Evolutionary conservation across 2,113 vertebrate species (phyloP).

Genomic region (Euleptes europaea): DNA sequence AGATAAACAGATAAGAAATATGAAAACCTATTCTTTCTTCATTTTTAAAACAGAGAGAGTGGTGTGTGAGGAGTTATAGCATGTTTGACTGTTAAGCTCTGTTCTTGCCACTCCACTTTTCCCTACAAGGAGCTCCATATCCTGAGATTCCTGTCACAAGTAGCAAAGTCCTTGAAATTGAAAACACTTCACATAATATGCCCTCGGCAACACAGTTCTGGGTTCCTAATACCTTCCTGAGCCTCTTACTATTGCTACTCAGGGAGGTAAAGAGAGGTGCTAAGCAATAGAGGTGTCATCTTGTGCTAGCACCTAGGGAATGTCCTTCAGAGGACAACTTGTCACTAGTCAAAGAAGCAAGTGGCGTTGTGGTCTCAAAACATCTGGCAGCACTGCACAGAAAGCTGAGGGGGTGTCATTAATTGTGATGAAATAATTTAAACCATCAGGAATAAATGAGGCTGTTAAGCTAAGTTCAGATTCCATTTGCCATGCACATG

Average conservation of each 20-base stretch:
- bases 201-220: conserved; percentile 62
- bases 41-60: not conserved
- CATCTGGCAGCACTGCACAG: conserved; percentile 92
- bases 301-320: conserved; percentile 75
- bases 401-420: conserved; percentile 94
- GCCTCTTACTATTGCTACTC: conserved; percentile 70
- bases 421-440: conserved; percentile 99
- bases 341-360: conserved; percentile 88
- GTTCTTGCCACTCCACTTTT: conserved; percentile 20
- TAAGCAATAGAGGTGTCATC: conserved; percentile 82
- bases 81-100: conserved; percentile 36
- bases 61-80: not conserved
- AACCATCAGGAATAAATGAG: conserved; percentile 98
- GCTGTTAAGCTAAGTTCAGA: conserved; percentile 93
- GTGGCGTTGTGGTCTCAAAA: conserved; percentile 92
- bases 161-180: conserved; percentile 56
- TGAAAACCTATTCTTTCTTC: not conserved
- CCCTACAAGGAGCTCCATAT: conserved; percentile 47
- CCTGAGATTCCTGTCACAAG: conserved; percentile 46
- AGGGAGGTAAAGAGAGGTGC: conserved; percentile 75
- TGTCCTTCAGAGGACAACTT: conserved; percentile 93
- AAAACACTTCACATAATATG: conserved; percentile 62
- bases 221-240: conserved; percentile 68
- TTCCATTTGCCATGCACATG: conserved; percentile 86
- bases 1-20: not conserved